These are phyloP conservation scores for Pelodytes ibericus DNA, from an alignment of 2,797 vertebrate species.

Conservation along the genomic window DNA sequence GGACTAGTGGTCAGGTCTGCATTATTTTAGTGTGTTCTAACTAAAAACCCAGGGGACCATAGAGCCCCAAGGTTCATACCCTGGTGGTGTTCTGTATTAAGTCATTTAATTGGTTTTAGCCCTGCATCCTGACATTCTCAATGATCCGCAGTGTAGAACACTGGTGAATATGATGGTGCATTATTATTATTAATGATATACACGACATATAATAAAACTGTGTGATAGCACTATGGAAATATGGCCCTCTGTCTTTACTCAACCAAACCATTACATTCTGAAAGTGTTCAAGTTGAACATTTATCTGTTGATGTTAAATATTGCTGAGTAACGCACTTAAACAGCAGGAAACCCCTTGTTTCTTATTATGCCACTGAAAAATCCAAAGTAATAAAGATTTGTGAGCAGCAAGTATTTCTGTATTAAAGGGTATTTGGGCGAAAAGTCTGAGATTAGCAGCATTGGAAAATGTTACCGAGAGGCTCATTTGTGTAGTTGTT, in stretches of 20 bases:
- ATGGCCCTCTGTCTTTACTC: neutral
- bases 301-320: slow-evolving; percentile 23
- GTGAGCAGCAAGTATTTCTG: slow-evolving; percentile 31
- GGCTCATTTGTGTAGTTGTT: slow-evolving; percentile 50
- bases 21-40: too few species aligned
- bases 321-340: slow-evolving; percentile 32
- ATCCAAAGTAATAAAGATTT: slow-evolving; percentile 42
- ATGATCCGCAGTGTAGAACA: too few species aligned
- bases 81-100: too few species aligned
- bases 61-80: too few species aligned
- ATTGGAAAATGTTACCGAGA: slow-evolving; percentile 42
- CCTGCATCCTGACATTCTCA: too few species aligned
- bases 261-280: neutral
- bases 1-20: too few species aligned
- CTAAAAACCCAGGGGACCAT: too few species aligned
- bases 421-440: slow-evolving; percentile 44
- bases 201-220: too few species aligned
- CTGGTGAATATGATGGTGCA: too few species aligned
- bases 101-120: too few species aligned
- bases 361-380: slow-evolving; percentile 48
- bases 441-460: slow-evolving; percentile 45
- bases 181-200: too few species aligned
- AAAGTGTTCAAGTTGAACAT: neutral
- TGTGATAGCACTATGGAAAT: too few species aligned
- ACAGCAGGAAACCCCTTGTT: slow-evolving; percentile 39